These are phyloP conservation scores for Diogma glabrata DNA, from an alignment of 2,888 invertebrate genomes.

Conservation along the genomic window DNA sequence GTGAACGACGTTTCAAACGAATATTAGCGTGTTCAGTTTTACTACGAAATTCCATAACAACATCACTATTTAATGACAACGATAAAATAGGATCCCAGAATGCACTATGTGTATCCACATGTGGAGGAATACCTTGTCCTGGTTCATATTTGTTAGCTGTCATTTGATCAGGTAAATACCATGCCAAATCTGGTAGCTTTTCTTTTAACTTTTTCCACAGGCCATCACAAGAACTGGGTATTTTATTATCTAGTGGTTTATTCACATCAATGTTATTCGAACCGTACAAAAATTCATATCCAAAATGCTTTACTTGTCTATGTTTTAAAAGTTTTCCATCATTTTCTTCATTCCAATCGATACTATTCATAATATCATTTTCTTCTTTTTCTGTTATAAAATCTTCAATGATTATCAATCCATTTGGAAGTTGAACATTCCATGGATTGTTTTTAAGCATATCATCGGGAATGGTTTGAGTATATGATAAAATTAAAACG, in stretches of 20 bases:
- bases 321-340: conserved; percentile 50
- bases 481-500: conserved; percentile 48
- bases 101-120: conserved; percentile 91
- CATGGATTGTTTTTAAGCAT: conserved; percentile 23
- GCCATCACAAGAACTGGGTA: conserved; percentile 58
- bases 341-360: conserved; percentile 39
- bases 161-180: conserved; percentile 60
- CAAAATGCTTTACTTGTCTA: conserved; percentile 79
- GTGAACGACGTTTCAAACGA: conserved; percentile 54
- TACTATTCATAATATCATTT: conserved; percentile 41
- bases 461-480: conserved; percentile 23
- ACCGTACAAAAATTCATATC: conserved; percentile 82
- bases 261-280: conserved; percentile 71
- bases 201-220: conserved; percentile 40
- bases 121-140: conserved; percentile 89
- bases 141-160: conserved; percentile 75
- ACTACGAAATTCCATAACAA: conserved; percentile 82
- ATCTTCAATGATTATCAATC: conserved; percentile 55
- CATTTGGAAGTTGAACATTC: conserved; percentile 45
- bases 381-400: conserved; percentile 66
- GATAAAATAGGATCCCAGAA: conserved; percentile 84
- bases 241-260: conserved; percentile 49
- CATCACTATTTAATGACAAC: conserved; percentile 67
- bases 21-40: conserved; percentile 49
- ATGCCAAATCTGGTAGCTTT: conserved; percentile 38